Conservation (phyloP, 1,140 invertebrate species). For the Temnothorax curvispinosus region DNA sequence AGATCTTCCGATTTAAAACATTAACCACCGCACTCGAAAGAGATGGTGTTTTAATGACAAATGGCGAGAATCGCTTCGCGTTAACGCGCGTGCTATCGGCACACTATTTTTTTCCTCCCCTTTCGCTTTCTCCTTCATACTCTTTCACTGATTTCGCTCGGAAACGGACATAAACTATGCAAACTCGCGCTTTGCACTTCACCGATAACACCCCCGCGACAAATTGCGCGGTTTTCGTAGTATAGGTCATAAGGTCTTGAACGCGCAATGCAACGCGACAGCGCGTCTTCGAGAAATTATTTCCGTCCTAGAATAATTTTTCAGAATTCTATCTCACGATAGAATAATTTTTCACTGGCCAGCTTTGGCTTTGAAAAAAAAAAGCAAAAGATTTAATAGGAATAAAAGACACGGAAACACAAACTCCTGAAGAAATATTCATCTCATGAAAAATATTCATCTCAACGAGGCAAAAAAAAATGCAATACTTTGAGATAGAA, state of each 20-base stretch:
- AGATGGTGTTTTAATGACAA: slow-evolving; percentile 62
- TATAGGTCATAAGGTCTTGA: slow-evolving; percentile 41
- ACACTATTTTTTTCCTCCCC: background rate
- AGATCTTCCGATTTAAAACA: slow-evolving; percentile 72
- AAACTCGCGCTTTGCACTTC: slow-evolving; percentile 36
- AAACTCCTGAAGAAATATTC: background rate
- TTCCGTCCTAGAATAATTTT: background rate
- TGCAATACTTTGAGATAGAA: background rate
- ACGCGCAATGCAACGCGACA: background rate
- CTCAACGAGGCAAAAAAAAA: background rate
- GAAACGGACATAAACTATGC: slow-evolving; percentile 53
- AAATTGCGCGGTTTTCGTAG: slow-evolving; percentile 46
- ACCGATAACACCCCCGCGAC: slow-evolving; percentile 19
- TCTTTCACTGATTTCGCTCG: slow-evolving; percentile 38
- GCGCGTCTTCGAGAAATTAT: slow-evolving; percentile 24
- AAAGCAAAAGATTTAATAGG: background rate
- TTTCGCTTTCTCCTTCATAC: slow-evolving; percentile 32
- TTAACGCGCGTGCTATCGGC: slow-evolving; percentile 21
- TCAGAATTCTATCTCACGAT: background rate
- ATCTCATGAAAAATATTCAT: too few species aligned
- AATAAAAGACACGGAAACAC: background rate
- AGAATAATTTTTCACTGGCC: background rate
- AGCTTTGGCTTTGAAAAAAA: background rate
- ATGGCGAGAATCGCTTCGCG: slow-evolving; percentile 29
- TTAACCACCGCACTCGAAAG: slow-evolving; percentile 50